Conservation (phyloP, 2,797 vertebrate genomes). For the Notoglanidium macrostoma region DNA sequence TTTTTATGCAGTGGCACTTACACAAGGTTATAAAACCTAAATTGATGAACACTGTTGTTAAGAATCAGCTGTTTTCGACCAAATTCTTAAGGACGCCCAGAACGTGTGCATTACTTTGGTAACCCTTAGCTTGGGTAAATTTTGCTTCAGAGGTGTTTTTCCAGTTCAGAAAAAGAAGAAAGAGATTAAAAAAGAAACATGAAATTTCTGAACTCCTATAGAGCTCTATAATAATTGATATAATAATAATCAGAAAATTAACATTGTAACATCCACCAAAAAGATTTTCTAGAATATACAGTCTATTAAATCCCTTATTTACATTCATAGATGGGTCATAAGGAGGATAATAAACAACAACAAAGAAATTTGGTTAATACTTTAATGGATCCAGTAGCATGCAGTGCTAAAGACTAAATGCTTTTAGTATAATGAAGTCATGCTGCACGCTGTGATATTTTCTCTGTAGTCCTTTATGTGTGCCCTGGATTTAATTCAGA, state of each 20-base stretch:
- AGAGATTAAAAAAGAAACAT: neutral
- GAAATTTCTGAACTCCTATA: neutral
- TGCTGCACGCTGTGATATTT: neutral
- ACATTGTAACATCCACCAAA: neutral
- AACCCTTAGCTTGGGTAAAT: neutral
- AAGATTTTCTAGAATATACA: neutral
- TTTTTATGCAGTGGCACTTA: neutral
- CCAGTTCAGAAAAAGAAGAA: neutral
- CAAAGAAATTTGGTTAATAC: neutral
- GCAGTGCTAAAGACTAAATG: neutral
- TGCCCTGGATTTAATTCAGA: neutral
- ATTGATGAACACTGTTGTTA: neutral
- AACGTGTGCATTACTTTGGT: neutral
- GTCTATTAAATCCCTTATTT: neutral
- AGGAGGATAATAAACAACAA: neutral
- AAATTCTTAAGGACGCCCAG: neutral
- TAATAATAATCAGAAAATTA: neutral
- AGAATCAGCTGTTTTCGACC: neutral
- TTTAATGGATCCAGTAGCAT: slow-evolving; percentile 19
- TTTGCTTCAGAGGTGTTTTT: neutral
- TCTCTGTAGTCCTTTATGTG: neutral
- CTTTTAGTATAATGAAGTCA: slow-evolving; percentile 16
- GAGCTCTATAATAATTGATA: neutral
- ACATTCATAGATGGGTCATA: neutral
- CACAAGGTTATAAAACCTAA: neutral